phyloP scores from a whole-genome alignment of 2,797 vertebrate species.

The Peromyscus attwateri region DNA sequence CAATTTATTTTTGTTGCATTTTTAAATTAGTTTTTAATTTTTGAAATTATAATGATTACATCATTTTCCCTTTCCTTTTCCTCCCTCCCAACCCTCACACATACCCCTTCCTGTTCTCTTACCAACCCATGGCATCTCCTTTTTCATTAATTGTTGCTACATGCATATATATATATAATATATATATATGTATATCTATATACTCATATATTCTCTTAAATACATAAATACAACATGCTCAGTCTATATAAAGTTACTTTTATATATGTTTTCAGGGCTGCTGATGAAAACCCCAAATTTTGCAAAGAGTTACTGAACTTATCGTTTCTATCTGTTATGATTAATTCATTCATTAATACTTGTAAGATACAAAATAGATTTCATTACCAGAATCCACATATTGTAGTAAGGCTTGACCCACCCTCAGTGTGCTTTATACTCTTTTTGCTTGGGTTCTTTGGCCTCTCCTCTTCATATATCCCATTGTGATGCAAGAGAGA shows the following conservation, averaged over 20 bases:
- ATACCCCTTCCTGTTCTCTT: not conserved
- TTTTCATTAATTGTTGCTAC: not conserved
- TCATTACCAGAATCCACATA: not conserved
- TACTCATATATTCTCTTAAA: not conserved
- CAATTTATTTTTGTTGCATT: not conserved
- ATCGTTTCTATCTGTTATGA: not conserved
- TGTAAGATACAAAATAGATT: not conserved
- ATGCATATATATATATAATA: too few relatives aligned
- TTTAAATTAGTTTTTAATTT: not conserved
- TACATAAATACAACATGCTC: not conserved
- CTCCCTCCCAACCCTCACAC: not conserved
- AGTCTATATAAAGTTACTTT: not conserved
- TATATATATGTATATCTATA: not conserved
- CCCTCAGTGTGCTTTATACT: not conserved
- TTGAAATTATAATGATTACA: not conserved
- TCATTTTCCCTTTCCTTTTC: not conserved
- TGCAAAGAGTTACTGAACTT: not conserved
- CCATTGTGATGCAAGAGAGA: not conserved
- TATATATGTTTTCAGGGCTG: not conserved
- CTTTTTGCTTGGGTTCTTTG: not conserved
- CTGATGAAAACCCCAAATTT: not conserved
- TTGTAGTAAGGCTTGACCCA: not conserved
- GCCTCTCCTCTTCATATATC: not conserved
- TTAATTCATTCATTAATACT: not conserved
- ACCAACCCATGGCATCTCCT: not conserved